Evolutionary conservation across 2,113 vertebrate species (phyloP).

Genomic region (Datnioides undecimradiatus): DNA sequence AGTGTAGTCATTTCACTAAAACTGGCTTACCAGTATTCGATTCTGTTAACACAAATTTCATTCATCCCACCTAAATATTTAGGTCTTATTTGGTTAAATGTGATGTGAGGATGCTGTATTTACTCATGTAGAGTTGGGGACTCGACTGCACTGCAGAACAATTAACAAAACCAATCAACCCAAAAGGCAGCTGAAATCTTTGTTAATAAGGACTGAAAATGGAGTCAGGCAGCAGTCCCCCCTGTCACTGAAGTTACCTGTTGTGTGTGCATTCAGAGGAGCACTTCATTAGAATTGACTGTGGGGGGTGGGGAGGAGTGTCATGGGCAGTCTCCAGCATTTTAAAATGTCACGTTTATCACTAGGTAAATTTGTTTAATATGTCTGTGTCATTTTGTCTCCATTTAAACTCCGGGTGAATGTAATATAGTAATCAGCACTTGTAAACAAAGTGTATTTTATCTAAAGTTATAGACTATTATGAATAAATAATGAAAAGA

Average conservation of each 20-base stretch:
- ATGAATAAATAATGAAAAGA: slow-evolving; percentile 82
- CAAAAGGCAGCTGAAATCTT: slow-evolving; percentile 73
- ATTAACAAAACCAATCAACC: slow-evolving; percentile 30
- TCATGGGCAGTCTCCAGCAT: slow-evolving; percentile 19
- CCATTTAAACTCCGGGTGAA: slow-evolving; percentile 83
- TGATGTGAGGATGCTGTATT: slow-evolving; percentile 41
- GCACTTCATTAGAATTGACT: slow-evolving; percentile 23
- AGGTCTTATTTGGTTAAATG: slow-evolving; percentile 44
- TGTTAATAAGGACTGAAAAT: slow-evolving; percentile 46
- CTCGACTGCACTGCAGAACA: slow-evolving; percentile 37
- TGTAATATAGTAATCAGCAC: slow-evolving; percentile 88
- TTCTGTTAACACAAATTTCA: slow-evolving; percentile 3
- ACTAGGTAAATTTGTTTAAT: slow-evolving; percentile 61
- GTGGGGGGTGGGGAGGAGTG: not conserved
- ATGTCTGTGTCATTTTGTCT: slow-evolving; percentile 65
- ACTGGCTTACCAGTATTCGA: slow-evolving; percentile 15
- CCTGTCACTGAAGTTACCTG: slow-evolving; percentile 15
- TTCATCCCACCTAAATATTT: slow-evolving; percentile 1
- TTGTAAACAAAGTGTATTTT: slow-evolving; percentile 87
- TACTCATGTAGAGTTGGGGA: slow-evolving; percentile 20
- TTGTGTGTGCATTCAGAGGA: slow-evolving; percentile 42
- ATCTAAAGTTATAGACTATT: slow-evolving; percentile 79
- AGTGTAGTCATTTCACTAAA: slow-evolving; percentile 23
- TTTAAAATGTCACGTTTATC: slow-evolving; percentile 53
- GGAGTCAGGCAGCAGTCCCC: slow-evolving; percentile 37